A percentile compares a stretch with the other conserved stretches of the same genome.
These are phyloP conservation scores for Conus betulinus DNA, from an alignment of 1,140 invertebrate species.

Conservation along the genomic window DNA sequence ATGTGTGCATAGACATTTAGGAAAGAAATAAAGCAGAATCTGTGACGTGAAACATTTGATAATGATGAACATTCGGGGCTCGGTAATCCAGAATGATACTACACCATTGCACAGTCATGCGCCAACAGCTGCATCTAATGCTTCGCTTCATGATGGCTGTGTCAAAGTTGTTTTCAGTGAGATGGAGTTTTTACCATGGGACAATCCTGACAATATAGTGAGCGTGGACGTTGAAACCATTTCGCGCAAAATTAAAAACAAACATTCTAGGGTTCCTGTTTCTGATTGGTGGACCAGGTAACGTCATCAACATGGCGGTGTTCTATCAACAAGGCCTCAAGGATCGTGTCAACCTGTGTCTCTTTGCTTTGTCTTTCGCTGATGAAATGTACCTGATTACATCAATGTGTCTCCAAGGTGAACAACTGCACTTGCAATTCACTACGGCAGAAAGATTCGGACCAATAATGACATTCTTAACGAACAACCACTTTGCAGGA, in stretches of 20 bases:
- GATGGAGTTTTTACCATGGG: background rate
- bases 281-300: background rate
- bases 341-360: conserved; percentile 9
- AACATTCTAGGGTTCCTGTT: background rate
- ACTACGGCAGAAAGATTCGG: background rate
- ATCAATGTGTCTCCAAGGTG: background rate
- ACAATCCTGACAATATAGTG: background rate
- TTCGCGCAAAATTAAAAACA: background rate
- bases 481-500: background rate
- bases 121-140: too few relatives aligned
- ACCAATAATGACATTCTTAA: background rate
- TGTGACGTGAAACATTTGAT: too few relatives aligned
- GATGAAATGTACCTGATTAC: background rate
- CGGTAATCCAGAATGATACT: too few relatives aligned
- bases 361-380: background rate
- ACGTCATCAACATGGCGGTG: conserved; percentile 21
- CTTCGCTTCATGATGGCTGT: too few relatives aligned
- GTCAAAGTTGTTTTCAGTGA: too few relatives aligned
- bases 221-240: background rate
- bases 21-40: too few relatives aligned
- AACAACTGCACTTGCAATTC: background rate
- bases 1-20: too few relatives aligned
- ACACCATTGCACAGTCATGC: too few relatives aligned
- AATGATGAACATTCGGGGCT: too few relatives aligned
- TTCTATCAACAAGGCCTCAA: background rate